Percentiles rank a stretch among this genome's conserved stretches.
Conservation (phyloP, 2,797 vertebrate species). For the Darevskia nairensis region DNA sequence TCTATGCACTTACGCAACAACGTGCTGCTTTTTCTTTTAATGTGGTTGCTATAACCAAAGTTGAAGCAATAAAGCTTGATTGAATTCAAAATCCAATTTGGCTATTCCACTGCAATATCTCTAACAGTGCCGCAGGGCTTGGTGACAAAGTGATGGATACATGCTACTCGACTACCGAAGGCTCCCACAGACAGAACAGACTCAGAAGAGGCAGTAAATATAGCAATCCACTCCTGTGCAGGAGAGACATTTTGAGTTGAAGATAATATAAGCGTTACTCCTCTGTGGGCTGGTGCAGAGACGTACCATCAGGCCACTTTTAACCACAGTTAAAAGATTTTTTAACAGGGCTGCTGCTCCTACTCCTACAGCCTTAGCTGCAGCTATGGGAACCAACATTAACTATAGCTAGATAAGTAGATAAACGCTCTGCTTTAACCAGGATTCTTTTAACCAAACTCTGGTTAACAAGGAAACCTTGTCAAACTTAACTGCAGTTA, state of each 20-base stretch:
- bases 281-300: neutral
- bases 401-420: neutral
- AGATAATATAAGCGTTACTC: neutral
- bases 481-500: neutral
- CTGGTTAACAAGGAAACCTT: neutral
- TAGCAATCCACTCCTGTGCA: neutral
- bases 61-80: neutral
- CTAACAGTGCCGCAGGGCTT: neutral
- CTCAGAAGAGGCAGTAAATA: constrained; percentile 21
- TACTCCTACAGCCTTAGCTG: neutral
- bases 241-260: neutral
- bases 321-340: neutral
- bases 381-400: neutral
- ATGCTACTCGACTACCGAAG: neutral
- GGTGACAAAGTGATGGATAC: constrained; percentile 27
- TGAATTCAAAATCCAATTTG: constrained; percentile 33
- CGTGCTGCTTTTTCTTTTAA: neutral
- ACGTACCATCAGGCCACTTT: neutral
- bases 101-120: constrained; percentile 22
- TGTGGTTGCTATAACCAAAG: constrained; percentile 32
- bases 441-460: neutral
- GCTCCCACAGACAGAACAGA: neutral
- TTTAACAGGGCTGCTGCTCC: neutral
- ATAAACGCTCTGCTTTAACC: neutral
- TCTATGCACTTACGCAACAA: neutral